Evolutionary conservation across 1,140 invertebrate genomes (phyloP).

Genomic region (Orius insidiosus): DNA sequence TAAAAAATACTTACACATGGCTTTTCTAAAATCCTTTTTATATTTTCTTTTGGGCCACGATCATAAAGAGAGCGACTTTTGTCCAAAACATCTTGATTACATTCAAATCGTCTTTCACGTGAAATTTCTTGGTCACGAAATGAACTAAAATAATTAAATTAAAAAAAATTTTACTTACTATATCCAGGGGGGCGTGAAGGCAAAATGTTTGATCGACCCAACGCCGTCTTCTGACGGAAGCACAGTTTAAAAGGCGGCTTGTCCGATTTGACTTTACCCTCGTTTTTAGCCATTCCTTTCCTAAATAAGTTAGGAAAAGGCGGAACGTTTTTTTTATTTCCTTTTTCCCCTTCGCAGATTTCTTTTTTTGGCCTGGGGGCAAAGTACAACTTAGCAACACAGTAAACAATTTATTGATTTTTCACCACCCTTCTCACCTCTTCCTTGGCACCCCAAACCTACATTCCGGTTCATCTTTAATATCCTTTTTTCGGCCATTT

Average conservation of each 20-base stretch:
- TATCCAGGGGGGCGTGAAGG: slow-evolving; percentile 14
- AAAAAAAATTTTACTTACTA: slow-evolving; percentile 8
- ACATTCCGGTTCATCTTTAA: not conserved
- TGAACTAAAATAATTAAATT: slow-evolving; percentile 14
- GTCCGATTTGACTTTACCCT: not conserved
- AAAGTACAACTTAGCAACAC: slow-evolving; percentile 3
- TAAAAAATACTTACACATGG: slow-evolving; percentile 15
- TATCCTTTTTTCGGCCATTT: slow-evolving; percentile 3
- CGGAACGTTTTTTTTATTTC: not conserved
- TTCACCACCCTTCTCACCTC: not conserved
- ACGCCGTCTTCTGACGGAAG: slow-evolving; percentile 15
- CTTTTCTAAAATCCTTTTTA: slow-evolving; percentile 16
- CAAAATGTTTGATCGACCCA: slow-evolving; percentile 17
- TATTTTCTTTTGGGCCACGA: slow-evolving; percentile 13
- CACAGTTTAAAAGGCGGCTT: slow-evolving; percentile 18
- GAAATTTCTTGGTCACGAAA: slow-evolving; percentile 18
- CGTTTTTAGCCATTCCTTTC: slow-evolving; percentile 8
- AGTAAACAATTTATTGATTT: slow-evolving; percentile 10
- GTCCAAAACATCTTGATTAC: slow-evolving; percentile 6
- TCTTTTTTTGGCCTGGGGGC: not conserved
- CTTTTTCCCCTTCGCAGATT: not conserved
- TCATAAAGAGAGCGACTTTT: slow-evolving; percentile 14
- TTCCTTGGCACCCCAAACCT: not conserved
- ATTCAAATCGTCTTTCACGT: slow-evolving; percentile 14
- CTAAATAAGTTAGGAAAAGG: slow-evolving; percentile 1